Evolutionary conservation across 1,140 invertebrate species (phyloP).

Genomic region (Drosophila pandora): DNA sequence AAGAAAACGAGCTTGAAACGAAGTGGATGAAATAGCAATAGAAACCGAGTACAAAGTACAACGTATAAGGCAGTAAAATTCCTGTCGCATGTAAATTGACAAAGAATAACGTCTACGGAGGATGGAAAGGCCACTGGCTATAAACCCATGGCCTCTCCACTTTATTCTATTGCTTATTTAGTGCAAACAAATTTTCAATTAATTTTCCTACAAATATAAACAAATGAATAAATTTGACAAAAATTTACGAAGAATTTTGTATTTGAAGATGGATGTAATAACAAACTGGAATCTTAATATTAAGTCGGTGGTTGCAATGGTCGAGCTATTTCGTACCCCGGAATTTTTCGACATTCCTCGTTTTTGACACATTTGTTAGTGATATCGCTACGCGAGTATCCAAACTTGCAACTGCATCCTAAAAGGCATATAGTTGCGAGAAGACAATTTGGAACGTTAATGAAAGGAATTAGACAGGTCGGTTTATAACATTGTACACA

Average conservation of each 20-base stretch:
- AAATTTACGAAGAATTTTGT: not conserved
- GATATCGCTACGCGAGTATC: constrained; percentile 44
- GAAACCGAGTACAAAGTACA: constrained; percentile 14
- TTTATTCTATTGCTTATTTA: constrained; percentile 45
- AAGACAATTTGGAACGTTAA: not conserved
- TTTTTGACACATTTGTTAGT: constrained; percentile 34
- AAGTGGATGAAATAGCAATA: constrained; percentile 42
- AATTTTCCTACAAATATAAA: constrained; percentile 8
- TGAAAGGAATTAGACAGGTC: constrained; percentile 28
- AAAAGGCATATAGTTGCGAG: constrained; percentile 14
- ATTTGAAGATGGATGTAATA: not conserved
- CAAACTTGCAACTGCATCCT: constrained; percentile 54
- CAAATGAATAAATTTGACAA: not conserved
- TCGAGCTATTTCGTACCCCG: not conserved
- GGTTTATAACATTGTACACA: constrained; percentile 44
- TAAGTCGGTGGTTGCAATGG: not conserved
- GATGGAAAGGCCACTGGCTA: not conserved
- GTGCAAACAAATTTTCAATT: constrained; percentile 26
- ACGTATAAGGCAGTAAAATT: constrained; percentile 45
- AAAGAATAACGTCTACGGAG: constrained; percentile 11
- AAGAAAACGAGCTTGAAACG: constrained; percentile 39
- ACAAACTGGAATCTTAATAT: not conserved
- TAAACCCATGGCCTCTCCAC: constrained; percentile 4
- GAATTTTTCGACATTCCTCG: not conserved
- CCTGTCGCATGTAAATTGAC: constrained; percentile 51